Evolutionary conservation across 2,797 vertebrate species (phyloP), one percentile per base, ranked within the genome.

Genomic region (Intellagama lesueurii): DNA sequence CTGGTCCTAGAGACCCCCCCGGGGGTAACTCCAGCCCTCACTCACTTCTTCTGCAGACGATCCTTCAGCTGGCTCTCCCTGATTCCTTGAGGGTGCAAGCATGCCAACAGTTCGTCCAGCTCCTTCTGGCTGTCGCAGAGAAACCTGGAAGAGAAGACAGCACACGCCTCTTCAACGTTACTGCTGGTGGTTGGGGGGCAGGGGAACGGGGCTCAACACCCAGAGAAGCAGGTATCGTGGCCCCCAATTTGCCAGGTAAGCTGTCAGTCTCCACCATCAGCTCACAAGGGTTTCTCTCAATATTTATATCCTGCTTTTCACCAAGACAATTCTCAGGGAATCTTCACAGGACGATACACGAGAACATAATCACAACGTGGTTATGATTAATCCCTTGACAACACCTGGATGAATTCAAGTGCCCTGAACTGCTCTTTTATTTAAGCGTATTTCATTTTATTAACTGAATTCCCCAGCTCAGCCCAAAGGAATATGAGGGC

Each of bases 51-150:
- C 94, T 99, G 97, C 86, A 99, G 95, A 35, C 97, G 98, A 12
- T 97, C 96, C 95, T 98, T 99, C 44, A 99, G 97, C 89, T 98
- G 97, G 89, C 98, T 99, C 95, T 99, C 99, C 94, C 99, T 96
- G 64, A 98, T 97, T 76, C 99, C 99, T 93, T 99, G 98, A 77
- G 98, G 94, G 92, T 99, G 98, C 94, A 99, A 97, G 93, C 96
- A 98, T 80, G 97, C 98, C 87, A 99, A 89, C 47, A 99, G 96
- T 88, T 99, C 98, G 86, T 99, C 98, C 88, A 99, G 95, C 40
- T 99, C 98, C 89, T 98, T 97, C 72, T 97, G 94, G 87, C 87
- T 98, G 93, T 99, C 99, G 89, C 99, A 98, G 32, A 99, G 93
- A 90, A 98, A 99, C 99, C 99, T 99, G 95, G 0, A 90, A 83